Base-by-base conservation (phyloP, 2,113 vertebrate genomes). In the Dryoscopus gambensis region DNA sequence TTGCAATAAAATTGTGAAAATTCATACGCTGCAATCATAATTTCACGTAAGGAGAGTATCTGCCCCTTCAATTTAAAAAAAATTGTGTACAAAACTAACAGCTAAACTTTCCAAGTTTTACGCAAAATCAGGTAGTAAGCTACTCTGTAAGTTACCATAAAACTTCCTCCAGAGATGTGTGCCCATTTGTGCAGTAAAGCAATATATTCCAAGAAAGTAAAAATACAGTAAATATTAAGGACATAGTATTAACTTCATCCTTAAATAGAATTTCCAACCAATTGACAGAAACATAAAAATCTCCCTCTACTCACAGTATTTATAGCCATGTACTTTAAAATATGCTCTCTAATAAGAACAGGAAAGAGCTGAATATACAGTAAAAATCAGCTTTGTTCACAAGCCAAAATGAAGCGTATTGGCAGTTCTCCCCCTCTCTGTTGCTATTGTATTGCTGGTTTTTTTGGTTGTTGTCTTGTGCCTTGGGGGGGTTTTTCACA, bases 341-440 rank as follows among this genome's bases (percentile, higher is more conserved):
- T 73, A 69, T 6, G 24, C 8, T 89, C n/a, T 67, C 35, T 88
- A 85, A 80, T 62, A 79, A 90, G 57, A 82, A 95, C 82, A 97
- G 97, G 95, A 97, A 97, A 94, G 75, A 97, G 70, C n/a, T 96
- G 74, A 96, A 97, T 92, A 92, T 70, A 94, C 65, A 95, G 55
- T 95, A 96, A 96, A 97, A 96, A 84, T 77, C 30, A 91, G 62
- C 90, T 97, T 92, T 98, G 90, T 96, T 97, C 91, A 65, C 62
- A 91, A 77, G 87, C 90, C 97, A 96, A 94, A 97, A 97, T 95
- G 84, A 97, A 87, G 42, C 33, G 52, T 8, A 60, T 25, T 94
- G 77, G 86, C 87, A 69, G 13, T 55, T 89, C 30, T 77, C 53
- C 20, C 71, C 33, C 7, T 3, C 18, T 57, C 39, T 81, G 21